phyloP scores from a whole-genome alignment of 2,888 invertebrate genomes.

The Tetragonula carbonaria region DNA sequence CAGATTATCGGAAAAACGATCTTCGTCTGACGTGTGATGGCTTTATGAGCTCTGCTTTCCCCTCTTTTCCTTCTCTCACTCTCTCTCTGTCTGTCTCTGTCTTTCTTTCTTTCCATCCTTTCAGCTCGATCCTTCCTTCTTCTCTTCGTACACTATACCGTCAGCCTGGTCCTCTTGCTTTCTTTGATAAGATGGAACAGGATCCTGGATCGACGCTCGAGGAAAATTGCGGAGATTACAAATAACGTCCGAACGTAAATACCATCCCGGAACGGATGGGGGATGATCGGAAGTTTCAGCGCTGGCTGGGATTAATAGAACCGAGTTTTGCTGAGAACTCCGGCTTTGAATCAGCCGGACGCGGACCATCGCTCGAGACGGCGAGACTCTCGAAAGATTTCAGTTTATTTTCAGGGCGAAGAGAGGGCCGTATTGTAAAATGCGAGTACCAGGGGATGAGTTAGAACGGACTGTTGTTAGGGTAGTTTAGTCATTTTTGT shows the following conservation, averaged over 20 bases:
- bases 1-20: constrained; percentile 70
- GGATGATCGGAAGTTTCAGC: constrained; percentile 32
- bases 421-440: neutral
- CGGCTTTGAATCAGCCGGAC: neutral
- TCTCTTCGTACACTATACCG: neutral
- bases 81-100: neutral
- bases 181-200: constrained; percentile 28
- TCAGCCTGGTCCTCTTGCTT: constrained; percentile 9
- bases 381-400: neutral
- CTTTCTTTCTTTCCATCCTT: neutral
- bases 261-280: constrained; percentile 15
- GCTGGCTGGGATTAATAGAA: constrained; percentile 41
- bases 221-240: constrained; percentile 60
- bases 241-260: constrained; percentile 48
- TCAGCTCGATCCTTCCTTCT: neutral
- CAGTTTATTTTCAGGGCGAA: neutral
- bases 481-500: too few relatives aligned
- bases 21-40: constrained; percentile 60
- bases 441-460: too few relatives aligned
- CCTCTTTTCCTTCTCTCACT: neutral
- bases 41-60: constrained; percentile 58
- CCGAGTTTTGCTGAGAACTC: constrained; percentile 11
- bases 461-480: too few relatives aligned
- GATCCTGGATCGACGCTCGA: constrained; percentile 14
- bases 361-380: neutral